Base-by-base conservation (phyloP, 2,113 vertebrate genomes). In the Capreolus pygargus region DNA sequence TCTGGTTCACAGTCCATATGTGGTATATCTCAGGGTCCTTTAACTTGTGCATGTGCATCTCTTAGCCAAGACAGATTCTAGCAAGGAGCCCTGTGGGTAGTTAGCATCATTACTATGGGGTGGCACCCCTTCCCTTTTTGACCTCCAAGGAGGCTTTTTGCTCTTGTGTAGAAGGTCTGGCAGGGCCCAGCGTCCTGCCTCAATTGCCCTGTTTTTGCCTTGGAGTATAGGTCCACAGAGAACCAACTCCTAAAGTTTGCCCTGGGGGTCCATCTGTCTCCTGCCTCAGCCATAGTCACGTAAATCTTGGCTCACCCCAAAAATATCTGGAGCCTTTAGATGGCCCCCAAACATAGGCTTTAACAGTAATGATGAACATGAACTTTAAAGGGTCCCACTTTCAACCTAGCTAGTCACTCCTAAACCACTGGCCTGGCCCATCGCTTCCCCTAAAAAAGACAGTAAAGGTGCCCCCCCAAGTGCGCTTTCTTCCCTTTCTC, bases 381-480 rank as follows among this genome's bases (percentile, higher is more conserved):
- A 78, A 70, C 39, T 92, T 55, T 17, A 55, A 23, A n/a, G 8
- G 12, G 14, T 45, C 6, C 6, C 30, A 13, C 33, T 67, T 15
- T 57, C 58, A 17, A 57, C 25, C 23, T 25, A 19, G 50, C 45
- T 36, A 23, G 47, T 13, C 23, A 23, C 30, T 64, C 82, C 67
- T 52, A 55, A 64, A 14, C 15, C 50, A 8, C 21, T 2, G 4
- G 28, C 28, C 36, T n/a, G 11, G 6, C 28, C 7, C 15, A 3
- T 54, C 3, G 55, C 64, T 76, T 54, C 70, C 23, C 55, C 28
- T 28, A 21, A 21, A 55, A n/a, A 45, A 10, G 13, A 45, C 11
- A n/a, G 12, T 27, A 19, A 50, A 87, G 3, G 28, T 6, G 0
- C 10, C 3, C 25, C 12, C 28, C 6, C 36, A 27, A 6, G n/a